Evolutionary conservation across 2,113 vertebrate species (phyloP).

Genomic region (Oreochromis tanganicae): DNA sequence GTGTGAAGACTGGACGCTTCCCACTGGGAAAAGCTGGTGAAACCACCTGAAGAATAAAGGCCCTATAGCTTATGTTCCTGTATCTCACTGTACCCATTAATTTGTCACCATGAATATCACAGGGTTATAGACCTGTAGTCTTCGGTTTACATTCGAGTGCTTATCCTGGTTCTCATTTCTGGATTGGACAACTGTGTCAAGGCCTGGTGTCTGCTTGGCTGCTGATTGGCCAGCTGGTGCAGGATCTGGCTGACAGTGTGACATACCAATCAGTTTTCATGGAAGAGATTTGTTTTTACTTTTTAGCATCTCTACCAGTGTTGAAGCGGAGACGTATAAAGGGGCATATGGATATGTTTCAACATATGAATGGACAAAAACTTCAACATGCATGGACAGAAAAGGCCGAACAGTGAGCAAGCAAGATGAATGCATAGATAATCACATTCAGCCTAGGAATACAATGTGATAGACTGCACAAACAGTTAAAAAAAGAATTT

Average conservation of each 20-base stretch:
- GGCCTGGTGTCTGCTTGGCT: neutral
- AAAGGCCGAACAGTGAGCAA: neutral
- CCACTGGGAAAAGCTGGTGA: conserved; percentile 21
- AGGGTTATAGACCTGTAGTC: conserved; percentile 15
- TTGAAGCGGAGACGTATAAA: neutral
- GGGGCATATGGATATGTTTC: neutral
- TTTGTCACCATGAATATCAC: conserved; percentile 41
- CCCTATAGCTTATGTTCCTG: conserved; percentile 17
- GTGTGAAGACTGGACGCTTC: conserved; percentile 12
- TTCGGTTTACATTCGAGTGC: conserved; percentile 30
- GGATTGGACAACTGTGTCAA: conserved; percentile 1
- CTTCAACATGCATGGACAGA: neutral
- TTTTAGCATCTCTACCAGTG: neutral
- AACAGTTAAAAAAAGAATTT: neutral
- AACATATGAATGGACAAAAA: neutral
- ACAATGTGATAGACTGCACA: neutral
- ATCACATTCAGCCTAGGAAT: conserved; percentile 3
- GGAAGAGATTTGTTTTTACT: neutral
- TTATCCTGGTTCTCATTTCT: conserved; percentile 31
- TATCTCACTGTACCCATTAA: conserved; percentile 32
- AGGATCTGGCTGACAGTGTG: neutral
- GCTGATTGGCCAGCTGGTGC: neutral
- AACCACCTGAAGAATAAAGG: conserved; percentile 23
- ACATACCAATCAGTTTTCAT: neutral
- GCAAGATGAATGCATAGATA: neutral